Base-by-base conservation (phyloP, 2,888 invertebrate species). In the Brachyptera risi region DNA sequence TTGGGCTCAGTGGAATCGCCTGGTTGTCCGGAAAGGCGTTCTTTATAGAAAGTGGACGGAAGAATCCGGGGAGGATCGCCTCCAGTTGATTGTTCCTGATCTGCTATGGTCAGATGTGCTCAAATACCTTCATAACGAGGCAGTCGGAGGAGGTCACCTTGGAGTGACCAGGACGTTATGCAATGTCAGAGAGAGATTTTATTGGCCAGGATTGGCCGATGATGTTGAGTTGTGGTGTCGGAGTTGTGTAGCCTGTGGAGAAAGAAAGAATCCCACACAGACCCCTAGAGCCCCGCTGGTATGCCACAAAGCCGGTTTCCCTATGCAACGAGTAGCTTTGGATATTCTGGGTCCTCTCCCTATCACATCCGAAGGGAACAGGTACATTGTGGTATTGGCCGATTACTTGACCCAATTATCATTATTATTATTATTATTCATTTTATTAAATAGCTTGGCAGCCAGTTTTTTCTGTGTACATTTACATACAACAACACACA, bases 341-440 rank as follows among this genome's bases (percentile, higher is more conserved):
- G 50, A 59, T 50, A 19, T 59, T 3, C n/a, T 49, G 15, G 59
- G 59, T 9, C 59, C 59, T 7, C 13, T 50, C 7, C 4, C 21
- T 5, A 17, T 26, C 3, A n/a, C 59, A 21, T 7, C 1, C 4
- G 2, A 15, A 23, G 35, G 21, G 3, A 59, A 47, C n/a, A 47
- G 15, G 37, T 59, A 59, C 21, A 31, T 59, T 1, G 7, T 59
- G 2, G 50, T 35, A 13, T 49, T 24, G 15, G 21, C 27, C 35
- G 26, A 31, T 21, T 17, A 15, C 2, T 58, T 58, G 3, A 13
- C 44, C 11, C 47, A 58, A n/a, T n/a, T n/a, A n/a, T n/a, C n/a
- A n/a, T n/a, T n/a, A n/a, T n/a, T n/a, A n/a, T n/a, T n/a, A n/a
- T n/a, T n/a, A n/a, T n/a, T n/a, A n/a, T n/a, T n/a, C n/a, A n/a